Base-by-base conservation (phyloP, 1,140 invertebrate species). In the Helicoverpa zea region DNA sequence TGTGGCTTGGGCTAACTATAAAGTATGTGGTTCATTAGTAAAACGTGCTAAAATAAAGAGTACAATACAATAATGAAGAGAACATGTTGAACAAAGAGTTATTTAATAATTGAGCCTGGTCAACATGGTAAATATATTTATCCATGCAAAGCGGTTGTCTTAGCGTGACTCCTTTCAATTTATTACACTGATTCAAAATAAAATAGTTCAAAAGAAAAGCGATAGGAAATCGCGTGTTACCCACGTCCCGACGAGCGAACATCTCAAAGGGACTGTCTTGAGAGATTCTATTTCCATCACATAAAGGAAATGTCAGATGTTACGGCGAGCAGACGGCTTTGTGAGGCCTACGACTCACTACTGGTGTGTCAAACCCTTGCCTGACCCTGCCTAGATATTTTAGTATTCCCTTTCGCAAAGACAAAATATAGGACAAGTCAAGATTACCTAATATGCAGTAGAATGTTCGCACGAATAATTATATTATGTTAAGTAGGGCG, bases 341-440 rank as follows among this genome's bases (percentile, higher is more conserved):
- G 68, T 72, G 49, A 29, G 54, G 47, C 68, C 68, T 29, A 30
- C 49, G 49, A n/a, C 35, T 43, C 7, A 30, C 49, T 29, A n/a
- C 10, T 59, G 30, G 29, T 16, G 59, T 52, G n/a, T 70, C 35
- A 70, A 7, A 49, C 72, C 52, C 72, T 52, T 2, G n/a, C 72
- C 72, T 74, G 54, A 47, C 30, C 68, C 47, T 72, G 54, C 49
- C 68, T 72, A 72, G 18, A 72, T 72, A 54, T 72, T 72, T 72
- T 72, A 72, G 49, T 54, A 72, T 72, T 72, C 68, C 49, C 68
- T 72, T 72, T 72, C 49, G 12, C 18, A 72, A 30, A 29, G 49
- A 47, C 49, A 51, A 52, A 72, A 72, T 72, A 52, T 72, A 72
- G 49, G 18, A 3, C 43, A 43, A 43, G 70, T 73, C 30, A 35